Evolutionary conservation across 2,113 vertebrate genomes (phyloP).

Genomic region (Dipodomys spectabilis): DNA sequence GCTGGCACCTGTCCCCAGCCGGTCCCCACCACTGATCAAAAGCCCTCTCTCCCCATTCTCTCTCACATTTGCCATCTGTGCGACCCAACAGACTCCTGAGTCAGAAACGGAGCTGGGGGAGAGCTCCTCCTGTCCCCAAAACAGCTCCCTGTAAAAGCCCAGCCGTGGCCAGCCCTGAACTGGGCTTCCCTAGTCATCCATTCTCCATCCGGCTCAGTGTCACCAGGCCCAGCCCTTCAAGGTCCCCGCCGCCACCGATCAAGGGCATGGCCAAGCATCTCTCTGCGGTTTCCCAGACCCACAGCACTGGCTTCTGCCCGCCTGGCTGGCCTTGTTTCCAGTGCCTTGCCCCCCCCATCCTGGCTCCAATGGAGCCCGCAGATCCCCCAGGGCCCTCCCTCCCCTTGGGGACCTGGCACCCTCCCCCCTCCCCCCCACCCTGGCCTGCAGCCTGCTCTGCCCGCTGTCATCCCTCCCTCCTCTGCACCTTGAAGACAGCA

Average conservation of each 20-base stretch:
- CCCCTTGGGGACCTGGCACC: neutral
- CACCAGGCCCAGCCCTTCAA: neutral
- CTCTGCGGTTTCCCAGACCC: neutral
- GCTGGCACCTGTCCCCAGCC: neutral
- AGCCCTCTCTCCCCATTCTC: neutral
- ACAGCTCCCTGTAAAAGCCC: no score
- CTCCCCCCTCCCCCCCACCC: no score
- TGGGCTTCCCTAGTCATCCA: neutral
- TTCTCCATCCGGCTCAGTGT: neutral
- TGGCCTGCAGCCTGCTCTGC: neutral
- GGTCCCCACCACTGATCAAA: neutral
- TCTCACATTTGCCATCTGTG: neutral
- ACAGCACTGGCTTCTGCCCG: neutral
- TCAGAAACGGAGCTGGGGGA: neutral
- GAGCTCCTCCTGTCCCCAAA: neutral
- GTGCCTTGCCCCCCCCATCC: accelerated
- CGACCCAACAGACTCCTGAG: neutral
- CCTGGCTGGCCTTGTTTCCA: neutral
- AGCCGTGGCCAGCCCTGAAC: neutral
- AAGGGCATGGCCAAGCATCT: neutral
- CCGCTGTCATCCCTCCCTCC: neutral
- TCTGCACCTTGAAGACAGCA: neutral
- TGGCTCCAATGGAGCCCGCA: neutral
- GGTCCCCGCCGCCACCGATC: neutral
- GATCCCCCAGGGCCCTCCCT: neutral